Base-by-base conservation (phyloP, 2,113 vertebrate genomes). In the Indri indri region DNA sequence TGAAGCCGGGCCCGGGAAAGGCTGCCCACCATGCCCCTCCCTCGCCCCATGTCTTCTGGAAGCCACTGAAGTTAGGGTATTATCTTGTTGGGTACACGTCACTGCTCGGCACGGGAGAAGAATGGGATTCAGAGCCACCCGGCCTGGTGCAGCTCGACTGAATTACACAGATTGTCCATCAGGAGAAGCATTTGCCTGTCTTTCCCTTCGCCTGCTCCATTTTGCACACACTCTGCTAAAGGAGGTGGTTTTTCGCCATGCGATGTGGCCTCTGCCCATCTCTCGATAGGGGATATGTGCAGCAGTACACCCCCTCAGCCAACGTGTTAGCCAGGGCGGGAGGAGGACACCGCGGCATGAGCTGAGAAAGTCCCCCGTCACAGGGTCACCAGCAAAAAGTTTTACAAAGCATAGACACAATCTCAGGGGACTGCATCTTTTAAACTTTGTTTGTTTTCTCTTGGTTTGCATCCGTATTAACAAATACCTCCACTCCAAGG, bases 261-360 rank as follows among this genome's bases (percentile, higher is more conserved):
- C 32, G 13, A 0, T 9, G 25, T 4, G 52, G 20, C 40, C 65
- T 70, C 81, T 68, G 10, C 10, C 37, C 34, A 32, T 57, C n/a
- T 30, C 66, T 90, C 18, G 25, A 7, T 57, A 22, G 17, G 9
- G 16, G 50, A 52, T 32, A 12, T 25, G 5, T 16, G 27, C 10
- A 34, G 57, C 59, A 66, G 12, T 5, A 1, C 3, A 27, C 18
- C 14, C 32, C 8, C 1, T 40, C 23, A 27, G 47, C 71, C 22
- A 61, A 5, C 0, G 5, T 82, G 25, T 68, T 22, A 22, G 54
- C 47, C 34, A 27, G 8, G 34, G 34, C 37, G 9, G 10, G 11
- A 66, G 6, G 47, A 73, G 1, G 77, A 45, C 2, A 5, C 0
- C 3, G 23, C 27, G 9, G 50, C 20, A 6, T 57, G 37, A 30